These are phyloP conservation scores for Miltochrista miniata DNA, from an alignment of 2,888 invertebrate genomes.

Conservation along the genomic window DNA sequence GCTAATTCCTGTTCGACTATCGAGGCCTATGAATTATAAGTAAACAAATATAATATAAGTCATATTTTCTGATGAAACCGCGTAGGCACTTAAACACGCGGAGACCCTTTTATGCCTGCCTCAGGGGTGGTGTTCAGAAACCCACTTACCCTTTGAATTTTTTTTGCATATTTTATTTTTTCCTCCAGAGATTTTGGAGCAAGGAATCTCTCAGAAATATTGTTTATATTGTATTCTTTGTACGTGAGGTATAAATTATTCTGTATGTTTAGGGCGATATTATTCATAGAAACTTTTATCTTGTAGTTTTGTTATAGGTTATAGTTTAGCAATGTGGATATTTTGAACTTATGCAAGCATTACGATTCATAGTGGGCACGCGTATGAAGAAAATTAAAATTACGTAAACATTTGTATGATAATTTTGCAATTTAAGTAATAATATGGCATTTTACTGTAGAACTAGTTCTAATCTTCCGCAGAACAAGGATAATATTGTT, in stretches of 20 bases:
- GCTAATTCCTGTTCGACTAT: conserved; percentile 6
- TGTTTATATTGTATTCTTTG: conserved; percentile 38
- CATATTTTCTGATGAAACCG: conserved; percentile 35
- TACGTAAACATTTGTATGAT: too few species aligned
- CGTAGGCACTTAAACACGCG: conserved; percentile 39
- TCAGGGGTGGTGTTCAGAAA: conserved; percentile 47
- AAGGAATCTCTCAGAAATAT: conserved; percentile 32
- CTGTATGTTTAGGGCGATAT: conserved; percentile 21
- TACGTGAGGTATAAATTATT: conserved; percentile 27
- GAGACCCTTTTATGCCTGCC: conserved; percentile 29
- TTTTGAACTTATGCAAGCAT: too few species aligned
- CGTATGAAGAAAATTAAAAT: too few species aligned
- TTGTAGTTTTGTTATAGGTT: not conserved
- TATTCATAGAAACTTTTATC: conserved; percentile 5
- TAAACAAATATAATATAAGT: conserved; percentile 29
- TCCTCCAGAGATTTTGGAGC: conserved; percentile 21
- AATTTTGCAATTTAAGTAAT: too few species aligned
- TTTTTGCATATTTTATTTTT: conserved; percentile 48
- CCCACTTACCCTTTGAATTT: conserved; percentile 52
- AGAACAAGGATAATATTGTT: too few species aligned
- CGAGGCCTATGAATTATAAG: conserved; percentile 13
- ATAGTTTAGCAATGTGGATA: too few species aligned
- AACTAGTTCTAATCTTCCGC: too few species aligned
- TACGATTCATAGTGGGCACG: too few species aligned
- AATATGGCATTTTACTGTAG: too few species aligned